Base-by-base conservation (phyloP, 1,140 invertebrate species). In the Pseudomyrmex dendroicus region DNA sequence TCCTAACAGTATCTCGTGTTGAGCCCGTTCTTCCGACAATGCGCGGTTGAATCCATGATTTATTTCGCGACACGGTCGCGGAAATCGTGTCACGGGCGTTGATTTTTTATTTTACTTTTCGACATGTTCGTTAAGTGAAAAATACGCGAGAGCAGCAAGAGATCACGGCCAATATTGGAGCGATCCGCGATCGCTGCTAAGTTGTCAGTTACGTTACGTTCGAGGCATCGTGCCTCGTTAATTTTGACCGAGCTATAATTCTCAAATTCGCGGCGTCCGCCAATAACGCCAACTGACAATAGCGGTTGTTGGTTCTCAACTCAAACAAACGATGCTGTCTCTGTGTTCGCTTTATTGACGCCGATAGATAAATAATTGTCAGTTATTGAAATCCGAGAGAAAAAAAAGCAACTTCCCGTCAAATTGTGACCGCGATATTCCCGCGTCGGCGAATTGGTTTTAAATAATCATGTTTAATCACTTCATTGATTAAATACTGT, bases 241-340 rank as follows among this genome's bases (percentile, higher is more conserved):
- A 80, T 80, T 70, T 48, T 67, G 74, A 73, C 54, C 68, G 68
- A n/a, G 62, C 73, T 74, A 84, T 87, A 84, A 87, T 87, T 86
- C 63, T 15, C 52, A 56, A 83, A 87, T 84, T 73, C 78, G 64
- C 17, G 25, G 10, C 44, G 10, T 10, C 15, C n/a, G n/a, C n/a
- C 48, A 73, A 78, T 86, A 77, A 84, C 59, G 66, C 44, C 35
- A 15, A 17, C 44, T 70, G 63, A 73, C 84, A 64, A 67, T 22
- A 54, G 68, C 25, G 20, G 0, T 59, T 48, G 66, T 84, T 62
- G 77, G 56, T 84, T 67, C 15, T 52, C 62, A 70, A 73, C 70
- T 62, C 61, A 15, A 15, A 35, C 10, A 35, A 62, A 59, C 57
- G 25, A 59, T 57, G 57, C 1, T 82, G 63, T 63, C 74, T 50